phyloP scores from a whole-genome alignment of 2,888 invertebrate genomes.

The Geotrupes spiniger region DNA sequence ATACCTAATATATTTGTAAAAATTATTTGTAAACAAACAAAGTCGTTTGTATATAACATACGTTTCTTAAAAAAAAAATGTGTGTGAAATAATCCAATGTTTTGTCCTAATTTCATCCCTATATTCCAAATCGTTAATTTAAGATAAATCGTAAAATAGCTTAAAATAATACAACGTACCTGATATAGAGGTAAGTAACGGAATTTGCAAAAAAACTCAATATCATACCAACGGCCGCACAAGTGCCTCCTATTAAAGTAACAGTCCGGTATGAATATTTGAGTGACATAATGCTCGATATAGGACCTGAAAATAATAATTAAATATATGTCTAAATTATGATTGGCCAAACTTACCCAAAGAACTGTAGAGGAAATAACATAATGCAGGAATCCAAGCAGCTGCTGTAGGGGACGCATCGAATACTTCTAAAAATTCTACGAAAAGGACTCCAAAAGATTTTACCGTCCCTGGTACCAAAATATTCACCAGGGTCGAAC shows the following conservation, averaged over 20 bases:
- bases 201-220: slow-evolving; percentile 77
- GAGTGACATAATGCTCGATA: slow-evolving; percentile 80
- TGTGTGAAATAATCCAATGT: too few relatives aligned
- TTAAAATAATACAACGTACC: slow-evolving; percentile 58
- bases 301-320: slow-evolving; percentile 63
- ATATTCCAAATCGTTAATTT: too few relatives aligned
- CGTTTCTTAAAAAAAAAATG: too few relatives aligned
- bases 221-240: slow-evolving; percentile 81
- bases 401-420: slow-evolving; percentile 69
- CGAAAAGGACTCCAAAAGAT: slow-evolving; percentile 81
- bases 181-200: slow-evolving; percentile 75
- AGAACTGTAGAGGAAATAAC: slow-evolving; percentile 86
- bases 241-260: slow-evolving; percentile 77
- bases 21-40: too few relatives aligned
- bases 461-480: slow-evolving; percentile 84
- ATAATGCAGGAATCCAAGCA: slow-evolving; percentile 82
- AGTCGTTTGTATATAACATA: too few relatives aligned
- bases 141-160: too few relatives aligned
- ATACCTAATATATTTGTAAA: too few relatives aligned
- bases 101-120: too few relatives aligned
- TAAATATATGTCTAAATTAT: slow-evolving; percentile 7
- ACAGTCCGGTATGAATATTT: slow-evolving; percentile 82
- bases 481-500: slow-evolving; percentile 79
- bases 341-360: slow-evolving; percentile 70
- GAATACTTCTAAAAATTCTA: slow-evolving; percentile 79